Evolutionary conservation across 2,888 invertebrate species (phyloP), one percentile per base, ranked within the genome.

Genomic region (Aspidapion aeneum): DNA sequence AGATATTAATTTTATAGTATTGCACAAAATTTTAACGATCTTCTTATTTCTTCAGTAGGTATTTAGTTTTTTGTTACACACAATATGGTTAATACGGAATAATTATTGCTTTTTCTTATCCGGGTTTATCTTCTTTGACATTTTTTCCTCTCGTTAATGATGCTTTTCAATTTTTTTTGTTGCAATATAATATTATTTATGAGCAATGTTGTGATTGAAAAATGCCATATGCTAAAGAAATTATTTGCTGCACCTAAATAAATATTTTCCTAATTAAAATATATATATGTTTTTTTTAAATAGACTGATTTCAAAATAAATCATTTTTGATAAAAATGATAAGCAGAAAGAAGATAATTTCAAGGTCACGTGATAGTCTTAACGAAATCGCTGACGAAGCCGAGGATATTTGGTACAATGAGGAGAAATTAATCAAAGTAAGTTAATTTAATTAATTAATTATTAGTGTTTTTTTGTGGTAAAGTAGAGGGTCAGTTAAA

Each of bases 391-490:
- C 54, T 21, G 67, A 67, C 9, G 65, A 67, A 19, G 56, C 67
- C 21, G 67, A 67, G 55, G 67, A 67, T 20, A 63, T 67, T 0
- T 67, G 67, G 67, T 67, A 67, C 50, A 65, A 67, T 48, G 65
- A 65, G 21, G 67, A 67, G 21, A 67, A 65, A 58, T 52, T 67
- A 35, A 63, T 67, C 49, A 67, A 65, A 60, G 67, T 67, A 16
- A 58, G 60, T 57, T 12, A 17, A n/a, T n/a, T 52, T 52, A 52
- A 52, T 18, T 9, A 35, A n/a, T n/a, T n/a, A n/a, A n/a, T n/a
- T n/a, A n/a, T n/a, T n/a, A n/a, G n/a, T n/a, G n/a, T n/a, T n/a
- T n/a, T n/a, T n/a, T n/a, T n/a, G n/a, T n/a, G n/a, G n/a, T n/a
- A n/a, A n/a, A n/a, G n/a, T n/a, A n/a, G n/a, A n/a, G n/a, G n/a